Evolutionary conservation across 2,797 vertebrate genomes (phyloP).

Genomic region (Allochrocebus solatus): DNA sequence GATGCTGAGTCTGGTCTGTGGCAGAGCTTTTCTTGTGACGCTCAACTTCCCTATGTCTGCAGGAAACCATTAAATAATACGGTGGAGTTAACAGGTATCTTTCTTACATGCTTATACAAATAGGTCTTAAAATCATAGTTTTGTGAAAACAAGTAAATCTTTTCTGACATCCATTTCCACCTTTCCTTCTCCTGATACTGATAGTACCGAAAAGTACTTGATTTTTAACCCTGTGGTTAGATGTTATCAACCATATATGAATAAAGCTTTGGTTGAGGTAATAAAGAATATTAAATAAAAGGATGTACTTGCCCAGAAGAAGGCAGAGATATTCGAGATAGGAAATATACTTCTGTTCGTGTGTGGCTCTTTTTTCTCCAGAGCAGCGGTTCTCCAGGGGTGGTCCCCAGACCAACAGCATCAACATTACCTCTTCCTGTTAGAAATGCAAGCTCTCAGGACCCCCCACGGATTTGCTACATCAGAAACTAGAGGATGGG

Average conservation of each 20-base stretch:
- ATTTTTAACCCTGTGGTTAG: background rate
- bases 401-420: background rate
- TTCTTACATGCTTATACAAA: background rate
- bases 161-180: background rate
- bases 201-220: background rate
- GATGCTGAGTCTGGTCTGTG: slow-evolving; percentile 85
- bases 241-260: background rate
- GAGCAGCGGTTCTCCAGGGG: background rate
- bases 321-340: background rate
- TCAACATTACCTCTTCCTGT: background rate
- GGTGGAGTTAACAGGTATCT: slow-evolving; percentile 83
- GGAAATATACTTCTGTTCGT: background rate
- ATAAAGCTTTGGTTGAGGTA: background rate
- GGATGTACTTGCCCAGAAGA: background rate
- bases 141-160: slow-evolving; percentile 14
- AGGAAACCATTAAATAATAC: slow-evolving; percentile 87
- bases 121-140: background rate
- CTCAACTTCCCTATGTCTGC: slow-evolving; percentile 92
- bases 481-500: background rate
- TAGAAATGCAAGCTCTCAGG: background rate
- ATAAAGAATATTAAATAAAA: background rate
- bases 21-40: slow-evolving; percentile 86
- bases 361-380: background rate
- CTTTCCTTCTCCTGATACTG: background rate
- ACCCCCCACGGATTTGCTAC: background rate